Conservation (phyloP, 2,113 vertebrate species). For the Sialia sialis region DNA sequence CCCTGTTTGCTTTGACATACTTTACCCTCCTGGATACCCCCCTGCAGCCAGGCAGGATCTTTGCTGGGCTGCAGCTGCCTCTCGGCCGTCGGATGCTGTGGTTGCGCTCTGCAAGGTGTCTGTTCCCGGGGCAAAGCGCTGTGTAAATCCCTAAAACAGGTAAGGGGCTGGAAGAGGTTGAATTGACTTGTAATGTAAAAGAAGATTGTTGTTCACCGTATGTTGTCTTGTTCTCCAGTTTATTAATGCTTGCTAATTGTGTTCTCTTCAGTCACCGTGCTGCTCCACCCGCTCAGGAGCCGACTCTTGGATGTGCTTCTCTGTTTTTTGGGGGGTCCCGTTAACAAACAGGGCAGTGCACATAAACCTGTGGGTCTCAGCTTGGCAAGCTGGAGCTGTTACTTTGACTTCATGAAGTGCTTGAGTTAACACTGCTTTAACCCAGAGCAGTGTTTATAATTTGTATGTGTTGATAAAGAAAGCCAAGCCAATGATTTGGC, state of each 20-base stretch:
- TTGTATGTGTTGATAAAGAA: background rate
- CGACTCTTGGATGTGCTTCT: background rate
- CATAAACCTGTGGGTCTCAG: background rate
- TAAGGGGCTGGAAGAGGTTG: constrained; percentile 71
- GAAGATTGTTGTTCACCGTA: constrained; percentile 20
- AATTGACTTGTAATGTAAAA: constrained; percentile 50
- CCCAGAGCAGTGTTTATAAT: fast-evolving
- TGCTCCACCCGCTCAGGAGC: background rate
- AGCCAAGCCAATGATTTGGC: background rate
- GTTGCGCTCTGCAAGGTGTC: constrained; percentile 65
- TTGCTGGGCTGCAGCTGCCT: constrained; percentile 75
- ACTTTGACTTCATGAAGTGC: background rate
- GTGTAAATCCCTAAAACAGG: constrained; percentile 72
- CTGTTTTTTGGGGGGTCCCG: background rate
- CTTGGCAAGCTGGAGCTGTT: background rate
- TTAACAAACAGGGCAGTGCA: fast-evolving
- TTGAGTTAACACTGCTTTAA: background rate
- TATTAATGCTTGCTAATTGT: background rate
- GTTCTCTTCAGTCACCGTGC: background rate
- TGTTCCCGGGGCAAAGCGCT: constrained; percentile 71
- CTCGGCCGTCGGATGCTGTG: constrained; percentile 63
- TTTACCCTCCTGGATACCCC: constrained; percentile 64
- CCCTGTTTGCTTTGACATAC: constrained; percentile 67
- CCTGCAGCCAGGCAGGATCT: constrained; percentile 31
- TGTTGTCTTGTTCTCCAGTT: background rate